Evolutionary conservation across 2,888 invertebrate genomes (phyloP), one percentile per base, ranked within the genome.

Genomic region (Brenthis daphne): DNA sequence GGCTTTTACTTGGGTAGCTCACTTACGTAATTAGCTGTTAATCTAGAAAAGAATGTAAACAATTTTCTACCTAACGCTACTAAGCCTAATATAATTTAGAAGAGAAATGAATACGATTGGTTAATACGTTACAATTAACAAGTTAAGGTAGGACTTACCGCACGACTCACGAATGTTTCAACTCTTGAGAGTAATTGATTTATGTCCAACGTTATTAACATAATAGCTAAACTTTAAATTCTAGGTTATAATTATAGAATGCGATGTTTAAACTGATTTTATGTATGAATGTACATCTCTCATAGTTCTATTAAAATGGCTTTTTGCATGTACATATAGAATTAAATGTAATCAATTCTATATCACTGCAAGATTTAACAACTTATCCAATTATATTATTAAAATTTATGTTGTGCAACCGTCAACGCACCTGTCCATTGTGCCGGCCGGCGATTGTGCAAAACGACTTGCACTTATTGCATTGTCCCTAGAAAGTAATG

Each of bases 131-230:
- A 63, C 66, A 67, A 60, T 54, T 67, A 55, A 54, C 55, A 48
- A 48, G 48, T 61, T 67, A 67, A 60, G 47, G 60, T 53, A 67
- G 47, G 60, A 60, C 51, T 60, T 60, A 50, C 68, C 66, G 55
- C 71, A 71, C 71, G 71, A 69, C 64, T 71, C 71, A 68, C 71
- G 71, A 71, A 51, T 51, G 24, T 43, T 57, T 57, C 48, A 54
- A 51, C 66, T 63, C 55, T 66, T 68, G 50, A 16, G 33, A 51
- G 16, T 16, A 16, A 63, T 14, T 53, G 50, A 63, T 51, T 63
- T 53, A 53, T 51, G 3, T 20, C 50, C 33, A 16, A 51, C 6
- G 12, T 12, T 37, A 53, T 51, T 53, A 61, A 16, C 37, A 61
- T 61, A 53, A 47, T 14, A n/a, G 48, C n/a, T 60, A 5, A n/a